These are phyloP conservation scores for Squalus acanthias DNA, from an alignment of 2,797 vertebrate species.

Conservation along the genomic window DNA sequence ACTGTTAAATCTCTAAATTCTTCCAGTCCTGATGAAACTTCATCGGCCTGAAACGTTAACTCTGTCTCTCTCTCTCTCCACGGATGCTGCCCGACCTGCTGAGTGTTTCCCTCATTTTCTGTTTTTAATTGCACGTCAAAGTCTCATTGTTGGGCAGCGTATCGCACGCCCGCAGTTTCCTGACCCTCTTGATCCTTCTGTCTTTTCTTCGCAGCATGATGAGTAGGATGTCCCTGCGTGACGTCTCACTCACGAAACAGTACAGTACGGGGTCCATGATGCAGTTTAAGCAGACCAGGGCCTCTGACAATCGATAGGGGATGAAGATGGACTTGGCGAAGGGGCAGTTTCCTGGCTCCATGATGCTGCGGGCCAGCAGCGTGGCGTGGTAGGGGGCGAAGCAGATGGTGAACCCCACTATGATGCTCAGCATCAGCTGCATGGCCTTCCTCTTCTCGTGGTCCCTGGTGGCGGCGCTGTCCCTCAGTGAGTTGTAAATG, in stretches of 20 bases:
- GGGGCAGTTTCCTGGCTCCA: slow-evolving; percentile 44
- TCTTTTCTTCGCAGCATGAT: neutral
- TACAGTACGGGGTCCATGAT: slow-evolving; percentile 78
- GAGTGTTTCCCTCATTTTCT: neutral
- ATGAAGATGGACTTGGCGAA: slow-evolving; percentile 45
- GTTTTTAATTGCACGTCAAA: neutral
- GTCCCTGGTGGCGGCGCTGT: slow-evolving; percentile 67
- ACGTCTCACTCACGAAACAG: slow-evolving; percentile 74
- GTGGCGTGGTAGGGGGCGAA: slow-evolving; percentile 74
- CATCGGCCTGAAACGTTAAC: neutral
- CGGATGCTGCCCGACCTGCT: neutral
- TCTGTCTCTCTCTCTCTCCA: neutral
- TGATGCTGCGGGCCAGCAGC: slow-evolving; percentile 62
- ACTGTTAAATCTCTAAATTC: neutral
- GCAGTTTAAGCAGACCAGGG: slow-evolving; percentile 73
- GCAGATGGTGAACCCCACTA: slow-evolving; percentile 68
- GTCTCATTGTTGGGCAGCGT: neutral
- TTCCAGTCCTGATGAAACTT: neutral
- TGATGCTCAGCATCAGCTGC: slow-evolving; percentile 63
- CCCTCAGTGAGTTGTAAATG: slow-evolving; percentile 63
- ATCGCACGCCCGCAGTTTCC: neutral
- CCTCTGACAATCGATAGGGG: slow-evolving; percentile 65
- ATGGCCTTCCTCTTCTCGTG: slow-evolving; percentile 65
- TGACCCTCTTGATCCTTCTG: no score
- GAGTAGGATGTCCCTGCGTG: slow-evolving; percentile 54